A percentile compares a stretch with the other conserved stretches of the same genome.
Conservation (phyloP, 1,140 invertebrate species). For the Coboldia fuscipes region DNA sequence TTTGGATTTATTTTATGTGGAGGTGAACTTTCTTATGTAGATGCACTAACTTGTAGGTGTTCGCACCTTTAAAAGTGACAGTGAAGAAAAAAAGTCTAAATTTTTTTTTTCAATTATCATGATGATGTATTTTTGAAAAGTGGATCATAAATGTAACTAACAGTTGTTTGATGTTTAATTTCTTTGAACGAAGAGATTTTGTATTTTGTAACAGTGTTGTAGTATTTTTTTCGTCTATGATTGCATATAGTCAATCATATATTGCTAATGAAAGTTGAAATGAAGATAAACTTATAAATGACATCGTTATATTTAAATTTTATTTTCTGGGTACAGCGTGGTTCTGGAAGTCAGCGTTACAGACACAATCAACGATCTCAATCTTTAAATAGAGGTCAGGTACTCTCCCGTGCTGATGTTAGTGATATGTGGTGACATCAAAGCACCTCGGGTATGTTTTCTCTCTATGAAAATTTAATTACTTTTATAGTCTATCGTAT, state of each 20-base stretch:
- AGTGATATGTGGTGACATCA: slow-evolving; percentile 49
- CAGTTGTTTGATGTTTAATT: no score
- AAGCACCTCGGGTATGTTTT: slow-evolving; percentile 32
- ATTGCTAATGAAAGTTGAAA: not conserved
- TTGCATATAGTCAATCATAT: not conserved
- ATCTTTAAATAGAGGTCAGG: slow-evolving; percentile 42
- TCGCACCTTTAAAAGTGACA: no score
- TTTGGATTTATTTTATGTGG: no score
- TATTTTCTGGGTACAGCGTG: not conserved
- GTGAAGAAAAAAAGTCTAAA: no score
- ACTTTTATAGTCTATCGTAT: no score
- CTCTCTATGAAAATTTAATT: no score
- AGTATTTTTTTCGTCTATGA: not conserved
- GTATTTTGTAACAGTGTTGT: not conserved
- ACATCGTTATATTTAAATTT: not conserved
- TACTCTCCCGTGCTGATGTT: slow-evolving; percentile 34
- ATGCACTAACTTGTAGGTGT: no score
- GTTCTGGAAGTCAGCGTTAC: slow-evolving; percentile 21
- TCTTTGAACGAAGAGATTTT: not conserved
- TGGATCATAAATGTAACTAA: no score
- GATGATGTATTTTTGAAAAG: no score
- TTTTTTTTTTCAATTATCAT: no score
- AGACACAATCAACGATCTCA: slow-evolving; percentile 39
- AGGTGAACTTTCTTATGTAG: no score
- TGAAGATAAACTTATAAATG: not conserved